Conservation (phyloP, 2,888 invertebrate species). For the Parnassius mnemosyne region DNA sequence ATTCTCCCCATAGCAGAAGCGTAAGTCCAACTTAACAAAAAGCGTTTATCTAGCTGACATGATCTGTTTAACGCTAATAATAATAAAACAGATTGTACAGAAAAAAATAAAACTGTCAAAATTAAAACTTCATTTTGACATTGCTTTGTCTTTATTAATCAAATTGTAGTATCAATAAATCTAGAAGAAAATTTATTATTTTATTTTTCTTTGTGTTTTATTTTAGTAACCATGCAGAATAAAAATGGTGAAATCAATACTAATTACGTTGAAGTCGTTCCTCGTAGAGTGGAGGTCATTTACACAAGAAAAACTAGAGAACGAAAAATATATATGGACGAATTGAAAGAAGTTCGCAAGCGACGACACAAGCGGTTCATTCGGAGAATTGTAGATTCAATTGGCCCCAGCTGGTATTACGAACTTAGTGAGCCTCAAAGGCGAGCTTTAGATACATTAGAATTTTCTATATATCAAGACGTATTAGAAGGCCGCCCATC, state of each 20-base stretch:
- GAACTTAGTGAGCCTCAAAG: slow-evolving; percentile 63
- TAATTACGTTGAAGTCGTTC: slow-evolving; percentile 12
- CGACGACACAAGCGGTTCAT: slow-evolving; percentile 41
- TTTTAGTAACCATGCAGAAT: slow-evolving; percentile 32
- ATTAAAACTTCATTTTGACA: slow-evolving; percentile 10
- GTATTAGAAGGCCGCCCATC: slow-evolving; percentile 58
- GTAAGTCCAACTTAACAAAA: too few species aligned
- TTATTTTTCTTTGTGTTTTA: slow-evolving; percentile 16
- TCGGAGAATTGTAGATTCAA: slow-evolving; percentile 37
- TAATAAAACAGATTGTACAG: too few species aligned
- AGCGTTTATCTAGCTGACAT: too few species aligned
- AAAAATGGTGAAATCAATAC: slow-evolving; percentile 2
- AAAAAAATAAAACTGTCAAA: not conserved
- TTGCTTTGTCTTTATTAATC: slow-evolving; percentile 7
- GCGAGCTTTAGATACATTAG: slow-evolving; percentile 51
- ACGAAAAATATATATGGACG: slow-evolving; percentile 61
- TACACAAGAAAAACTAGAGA: slow-evolving; percentile 55
- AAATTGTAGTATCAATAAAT: slow-evolving; percentile 18
- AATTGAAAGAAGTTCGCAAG: slow-evolving; percentile 53
- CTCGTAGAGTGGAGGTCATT: slow-evolving; percentile 44
- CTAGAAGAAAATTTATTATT: slow-evolving; percentile 15
- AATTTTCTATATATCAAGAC: slow-evolving; percentile 59
- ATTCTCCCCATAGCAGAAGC: too few species aligned
- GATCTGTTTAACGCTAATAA: too few species aligned
- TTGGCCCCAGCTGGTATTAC: slow-evolving; percentile 71